Base-by-base conservation (phyloP, 2,113 vertebrate species). In the Leptobrachium leishanense region DNA sequence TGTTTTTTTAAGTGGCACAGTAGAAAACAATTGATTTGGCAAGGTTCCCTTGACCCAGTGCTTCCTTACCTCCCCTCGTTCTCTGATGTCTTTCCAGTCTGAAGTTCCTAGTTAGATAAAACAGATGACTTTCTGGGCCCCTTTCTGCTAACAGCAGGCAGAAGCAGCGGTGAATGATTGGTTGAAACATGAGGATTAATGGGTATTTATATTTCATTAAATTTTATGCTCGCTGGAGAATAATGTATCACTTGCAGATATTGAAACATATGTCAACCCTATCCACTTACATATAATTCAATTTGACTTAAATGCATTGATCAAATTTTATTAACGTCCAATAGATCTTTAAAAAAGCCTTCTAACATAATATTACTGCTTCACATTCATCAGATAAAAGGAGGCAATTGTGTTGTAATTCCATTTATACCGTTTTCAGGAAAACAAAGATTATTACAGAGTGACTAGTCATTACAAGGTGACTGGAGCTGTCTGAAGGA, bases 191-290 rank as follows among this genome's bases (percentile, higher is more conserved):
- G 92, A 95, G 94, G 94, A 96, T 97, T 96, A 97, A 98, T 98
- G 95, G 94, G 93, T 95, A 97, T 98, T 98, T 97, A 96, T 96
- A 96, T 98, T 98, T 97, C 94, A 98, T 98, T 95, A 96, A 94
- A 94, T 94, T 95, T 95, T 92, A 93, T 94, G 92, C 92, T 92
- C 92, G 91, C 93, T 92, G 87, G 93, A 95, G 93, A 96, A 95
- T 96, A 96, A 96, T 94, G 92, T 91, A 96, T 97, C 94, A 95
- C 92, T 89, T 40, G 77, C 89, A 95, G 94, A 96, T 95, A 96
- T 94, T 94, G 94, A 94, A 96, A 97, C 96, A 97, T 95, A 96
- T 97, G 96, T 97, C 95, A 96, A 88, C 91, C 94, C 92, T 95
- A 95, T 95, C 94, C 93, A 95, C 94, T 97, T 96, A 94, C 94